Evolutionary conservation across 2,888 invertebrate genomes (phyloP), one percentile per base, ranked within the genome.

Genomic region (Quadroppia sp.): DNA sequence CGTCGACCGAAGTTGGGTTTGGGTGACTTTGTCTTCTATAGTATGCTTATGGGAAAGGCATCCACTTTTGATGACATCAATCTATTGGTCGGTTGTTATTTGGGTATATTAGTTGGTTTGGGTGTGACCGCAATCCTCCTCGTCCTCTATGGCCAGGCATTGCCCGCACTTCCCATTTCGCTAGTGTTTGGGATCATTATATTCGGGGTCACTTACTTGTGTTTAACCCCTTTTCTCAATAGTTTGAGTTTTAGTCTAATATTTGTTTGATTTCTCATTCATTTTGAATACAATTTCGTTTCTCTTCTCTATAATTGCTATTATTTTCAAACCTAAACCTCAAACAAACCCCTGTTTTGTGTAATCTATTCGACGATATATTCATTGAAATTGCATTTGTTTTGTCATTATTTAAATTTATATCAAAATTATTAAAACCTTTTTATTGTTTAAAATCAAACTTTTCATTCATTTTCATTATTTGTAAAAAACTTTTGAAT

Each of bases 1-100:
- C 6, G 6, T 1, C 7, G 20, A 20, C 50, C 50, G 1, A 2
- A 20, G 20, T 20, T 50, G 1, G 67, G 67, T 42, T 42, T 67
- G 32, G 67, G 67, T 32, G 67, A 67, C 42, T 67, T 64, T 23
- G 67, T 67, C 1, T 67, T 67, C 11, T 67, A 67, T 67, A 67
- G 67, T 42, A 0, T 67, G 1, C 23, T 67, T 15, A 23, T 67
- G 36, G 67, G 67, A 40, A 67, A 40, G 25, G 40, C 67, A 20
- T n/a, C 23, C 2, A 15, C 11, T 67, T 67, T 11, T 40, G 17
- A 23, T 2, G 40, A 67, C 13, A n/a, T 20, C 15, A 42, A 42
- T 42, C 11, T 42, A 23, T 9, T 23, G 1, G 7, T 67, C 7
- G 42, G 20, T 3, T 67, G 67, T 42, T 67, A 42, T 42, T 1